Base-by-base conservation (phyloP, 2,113 vertebrate genomes). In the Cochlearius cochlearius region DNA sequence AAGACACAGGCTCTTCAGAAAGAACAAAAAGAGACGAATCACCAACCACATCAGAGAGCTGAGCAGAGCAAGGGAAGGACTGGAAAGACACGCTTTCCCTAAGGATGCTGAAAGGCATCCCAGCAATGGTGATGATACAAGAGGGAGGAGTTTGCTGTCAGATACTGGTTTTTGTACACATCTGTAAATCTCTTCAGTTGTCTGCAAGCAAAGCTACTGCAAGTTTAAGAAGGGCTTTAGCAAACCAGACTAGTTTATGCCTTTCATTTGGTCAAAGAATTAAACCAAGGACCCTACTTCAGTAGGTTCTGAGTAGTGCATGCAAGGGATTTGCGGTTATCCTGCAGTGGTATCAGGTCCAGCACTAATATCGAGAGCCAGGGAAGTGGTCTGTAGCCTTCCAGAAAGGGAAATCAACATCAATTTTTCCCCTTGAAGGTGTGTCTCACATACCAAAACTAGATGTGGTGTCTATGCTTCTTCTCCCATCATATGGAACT, bases 1-100 rank as follows among this genome's bases (percentile, higher is more conserved):
- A 96, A 97, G 80, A 84, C 86, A 88, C 49, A 87, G 49, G 29
- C 71, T 82, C 62, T 94, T 94, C 89, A 76, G 74, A 83, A 90
- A 90, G 91, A 97, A 96, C 94, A 96, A 95, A 97, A 94, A 85
- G 83, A 95, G 77, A 68, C 36, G 22, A 89, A 89, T 81, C 80
- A 82, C 53, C 73, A 87, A 72, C 39, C 69, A 94, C 86, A 97
- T 96, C 89, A 96, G 92, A 96, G 71, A 47, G 55, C 45, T 82
- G 88, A 93, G 76, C 68, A 38, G 62, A 88, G 45, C 66, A 81
- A 91, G 80, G 32, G 73, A 90, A 93, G 45, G 80, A 64, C 86
- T 95, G 92, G 83, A 95, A 93, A 86, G 73, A 56, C 43, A 60
- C 3, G 1, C 2, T 74, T 36, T 93, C 86, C 91, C 91, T 77